Conservation (phyloP, 2,113 vertebrate species). For the Panthera uncia region DNA sequence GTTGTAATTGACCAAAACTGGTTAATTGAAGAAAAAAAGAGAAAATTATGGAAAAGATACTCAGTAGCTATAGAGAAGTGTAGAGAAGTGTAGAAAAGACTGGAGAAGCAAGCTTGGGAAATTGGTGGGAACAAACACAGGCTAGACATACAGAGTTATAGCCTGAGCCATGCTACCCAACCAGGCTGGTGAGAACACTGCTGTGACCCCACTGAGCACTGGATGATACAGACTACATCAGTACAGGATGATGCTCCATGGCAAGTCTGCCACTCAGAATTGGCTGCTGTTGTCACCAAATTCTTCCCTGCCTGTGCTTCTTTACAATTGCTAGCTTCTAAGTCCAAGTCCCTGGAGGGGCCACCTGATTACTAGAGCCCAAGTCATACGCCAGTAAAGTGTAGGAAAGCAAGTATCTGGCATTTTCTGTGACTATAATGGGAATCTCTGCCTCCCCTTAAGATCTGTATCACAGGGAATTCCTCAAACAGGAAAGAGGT, state of each 20-base stretch:
- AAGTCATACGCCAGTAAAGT: background rate
- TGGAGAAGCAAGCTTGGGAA: background rate
- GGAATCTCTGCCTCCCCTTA: background rate
- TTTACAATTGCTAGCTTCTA: background rate
- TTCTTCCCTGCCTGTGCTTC: background rate
- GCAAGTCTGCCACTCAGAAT: background rate
- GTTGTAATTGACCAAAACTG: background rate
- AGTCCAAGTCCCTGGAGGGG: background rate
- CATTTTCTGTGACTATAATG: background rate
- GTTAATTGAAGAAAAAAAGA: background rate
- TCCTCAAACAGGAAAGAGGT: constrained; percentile 20
- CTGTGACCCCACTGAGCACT: background rate
- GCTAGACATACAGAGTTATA: background rate
- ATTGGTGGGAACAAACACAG: background rate
- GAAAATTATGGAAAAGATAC: background rate
- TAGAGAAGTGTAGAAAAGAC: background rate
- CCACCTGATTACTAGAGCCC: background rate
- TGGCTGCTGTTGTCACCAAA: background rate
- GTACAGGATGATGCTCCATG: background rate
- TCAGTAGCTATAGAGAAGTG: background rate
- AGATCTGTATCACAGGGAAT: background rate
- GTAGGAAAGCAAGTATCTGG: background rate
- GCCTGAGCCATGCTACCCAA: background rate
- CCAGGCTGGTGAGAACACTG: background rate
- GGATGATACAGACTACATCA: background rate